phyloP scores from a whole-genome alignment of 2,888 invertebrate species.

The Liposcelis brunnea region DNA sequence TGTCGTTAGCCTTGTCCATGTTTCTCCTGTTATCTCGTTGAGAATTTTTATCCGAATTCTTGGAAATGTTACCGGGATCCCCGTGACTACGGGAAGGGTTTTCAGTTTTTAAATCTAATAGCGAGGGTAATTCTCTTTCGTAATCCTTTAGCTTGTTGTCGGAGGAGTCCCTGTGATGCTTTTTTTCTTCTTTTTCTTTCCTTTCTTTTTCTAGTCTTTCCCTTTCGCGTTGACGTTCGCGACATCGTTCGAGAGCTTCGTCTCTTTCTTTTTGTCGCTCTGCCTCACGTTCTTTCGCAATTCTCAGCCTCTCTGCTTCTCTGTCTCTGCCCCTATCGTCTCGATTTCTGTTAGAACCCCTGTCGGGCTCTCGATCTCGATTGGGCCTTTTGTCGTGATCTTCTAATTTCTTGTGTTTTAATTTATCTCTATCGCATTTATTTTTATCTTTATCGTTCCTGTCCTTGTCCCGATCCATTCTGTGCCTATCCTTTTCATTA shows the following conservation, averaged over 20 bases:
- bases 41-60: too few species aligned
- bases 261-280: constrained; percentile 42
- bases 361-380: constrained; percentile 32
- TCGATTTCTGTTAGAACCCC: constrained; percentile 38
- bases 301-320: constrained; percentile 31
- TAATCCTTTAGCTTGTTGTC: constrained; percentile 11
- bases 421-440: constrained; percentile 31
- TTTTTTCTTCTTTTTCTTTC: constrained; percentile 14
- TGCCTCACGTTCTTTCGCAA: constrained; percentile 28
- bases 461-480: constrained; percentile 23
- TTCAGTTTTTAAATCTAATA: constrained; percentile 3
- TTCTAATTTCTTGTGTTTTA: constrained; percentile 24
- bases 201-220: constrained; percentile 30
- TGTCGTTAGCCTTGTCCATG: too few species aligned
- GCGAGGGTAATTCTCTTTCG: constrained; percentile 8
- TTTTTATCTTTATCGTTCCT: constrained; percentile 22
- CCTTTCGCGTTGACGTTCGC: constrained; percentile 37
- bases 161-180: constrained; percentile 12
- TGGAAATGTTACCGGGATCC: constrained; percentile 21
- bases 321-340: constrained; percentile 24
- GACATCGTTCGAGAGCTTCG: constrained; percentile 47
- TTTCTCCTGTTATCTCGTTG: too few species aligned
- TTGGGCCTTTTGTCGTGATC: constrained; percentile 23
- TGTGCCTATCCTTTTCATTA: constrained; percentile 24
- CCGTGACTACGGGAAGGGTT: constrained; percentile 21